Conservation (phyloP, 2,888 invertebrate species). For the Tachina lurida region DNA sequence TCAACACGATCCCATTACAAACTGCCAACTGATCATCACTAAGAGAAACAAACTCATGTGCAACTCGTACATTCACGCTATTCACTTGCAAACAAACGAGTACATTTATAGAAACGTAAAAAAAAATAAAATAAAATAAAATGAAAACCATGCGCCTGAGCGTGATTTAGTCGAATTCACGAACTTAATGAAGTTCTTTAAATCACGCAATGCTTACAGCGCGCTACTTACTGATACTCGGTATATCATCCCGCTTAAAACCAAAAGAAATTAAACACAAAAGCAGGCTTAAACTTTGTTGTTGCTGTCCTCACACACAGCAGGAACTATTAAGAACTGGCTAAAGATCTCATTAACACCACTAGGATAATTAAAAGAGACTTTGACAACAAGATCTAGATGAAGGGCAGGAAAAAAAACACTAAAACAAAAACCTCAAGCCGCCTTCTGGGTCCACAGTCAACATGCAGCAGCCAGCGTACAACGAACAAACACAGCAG, state of each 20-base stretch:
- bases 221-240: conserved; percentile 74
- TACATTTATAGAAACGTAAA: neutral
- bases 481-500: conserved; percentile 29
- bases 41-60: neutral
- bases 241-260: conserved; percentile 67
- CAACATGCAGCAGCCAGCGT: conserved; percentile 8
- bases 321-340: conserved; percentile 71
- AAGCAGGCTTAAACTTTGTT: conserved; percentile 24
- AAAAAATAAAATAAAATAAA: neutral
- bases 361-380: conserved; percentile 81
- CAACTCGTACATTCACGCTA: conserved; percentile 8
- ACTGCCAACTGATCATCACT: conserved; percentile 56
- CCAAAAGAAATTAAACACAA: conserved; percentile 6
- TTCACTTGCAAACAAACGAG: neutral
- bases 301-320: conserved; percentile 49
- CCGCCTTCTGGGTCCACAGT: conserved; percentile 41
- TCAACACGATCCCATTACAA: conserved; percentile 63
- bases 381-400: conserved; percentile 80
- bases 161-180: conserved; percentile 84
- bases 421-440: conserved; percentile 23
- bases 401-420: conserved; percentile 63
- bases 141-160: conserved; percentile 75
- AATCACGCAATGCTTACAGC: conserved; percentile 82
- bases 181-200: conserved; percentile 84
- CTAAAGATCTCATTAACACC: conserved; percentile 82